A percentile compares a stretch with the other conserved stretches of the same genome.
These are phyloP conservation scores for Battus philenor DNA, from an alignment of 1,140 invertebrate genomes.

Conservation along the genomic window DNA sequence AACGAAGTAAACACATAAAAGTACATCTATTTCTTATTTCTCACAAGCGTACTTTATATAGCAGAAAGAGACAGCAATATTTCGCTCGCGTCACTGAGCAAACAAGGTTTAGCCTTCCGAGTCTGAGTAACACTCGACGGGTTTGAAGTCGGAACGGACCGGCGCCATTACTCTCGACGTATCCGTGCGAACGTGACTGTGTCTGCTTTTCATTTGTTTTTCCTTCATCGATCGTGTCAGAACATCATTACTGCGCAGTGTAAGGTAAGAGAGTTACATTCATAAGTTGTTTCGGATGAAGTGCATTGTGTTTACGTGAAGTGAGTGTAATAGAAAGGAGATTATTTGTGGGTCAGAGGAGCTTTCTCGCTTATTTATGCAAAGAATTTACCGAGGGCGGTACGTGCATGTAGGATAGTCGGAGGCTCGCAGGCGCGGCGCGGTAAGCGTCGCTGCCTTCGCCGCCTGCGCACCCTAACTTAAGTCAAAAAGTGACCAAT, in stretches of 20 bases:
- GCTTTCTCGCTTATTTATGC: conserved; percentile 73
- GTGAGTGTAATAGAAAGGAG: conserved; percentile 44
- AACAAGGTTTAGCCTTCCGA: conserved; percentile 69
- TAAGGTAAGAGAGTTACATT: conserved; percentile 64
- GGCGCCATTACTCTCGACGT: conserved; percentile 65
- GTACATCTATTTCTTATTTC: conserved; percentile 34
- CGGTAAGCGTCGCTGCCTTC: conserved; percentile 55
- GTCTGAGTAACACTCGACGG: conserved; percentile 55
- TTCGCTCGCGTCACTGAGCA: conserved; percentile 56
- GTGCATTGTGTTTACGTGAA: conserved; percentile 39
- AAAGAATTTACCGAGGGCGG: conserved; percentile 70
- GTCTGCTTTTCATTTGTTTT: conserved; percentile 63
- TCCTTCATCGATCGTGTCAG: conserved; percentile 59
- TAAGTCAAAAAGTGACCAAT: conserved; percentile 49
- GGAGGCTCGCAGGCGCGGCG: conserved; percentile 55
- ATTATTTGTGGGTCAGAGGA: conserved; percentile 38
- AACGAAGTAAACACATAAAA: conserved; percentile 25
- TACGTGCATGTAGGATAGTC: conserved; percentile 56
- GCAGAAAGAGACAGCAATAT: conserved; percentile 32
- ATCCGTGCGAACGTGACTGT: conserved; percentile 67
- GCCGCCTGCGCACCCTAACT: conserved; percentile 59
- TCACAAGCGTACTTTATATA: background rate
- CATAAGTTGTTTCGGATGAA: conserved; percentile 57
- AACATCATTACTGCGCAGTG: conserved; percentile 70
- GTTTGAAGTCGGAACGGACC: conserved; percentile 51